phyloP scores from a whole-genome alignment of 1,140 invertebrate genomes.

The Galendromus occidentalis region DNA sequence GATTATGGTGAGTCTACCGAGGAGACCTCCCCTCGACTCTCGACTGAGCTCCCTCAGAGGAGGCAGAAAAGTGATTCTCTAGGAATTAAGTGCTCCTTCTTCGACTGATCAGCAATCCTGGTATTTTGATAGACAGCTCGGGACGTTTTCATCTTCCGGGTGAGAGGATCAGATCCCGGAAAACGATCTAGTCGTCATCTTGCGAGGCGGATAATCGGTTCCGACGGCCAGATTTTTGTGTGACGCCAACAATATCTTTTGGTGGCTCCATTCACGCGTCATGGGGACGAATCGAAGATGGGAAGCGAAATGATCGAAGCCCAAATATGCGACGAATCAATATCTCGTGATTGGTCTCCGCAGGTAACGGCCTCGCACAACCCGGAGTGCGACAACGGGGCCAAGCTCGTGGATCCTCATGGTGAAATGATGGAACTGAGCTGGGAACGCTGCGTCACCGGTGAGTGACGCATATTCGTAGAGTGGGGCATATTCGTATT shows the following conservation, averaged over 20 bases:
- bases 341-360: background rate
- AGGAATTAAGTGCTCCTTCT: background rate
- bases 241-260: background rate
- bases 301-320: background rate
- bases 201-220: background rate
- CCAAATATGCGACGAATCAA: background rate
- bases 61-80: background rate
- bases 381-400: conserved; percentile 82
- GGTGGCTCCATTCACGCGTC: background rate
- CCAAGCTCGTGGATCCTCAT: conserved; percentile 81
- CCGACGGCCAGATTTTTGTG: background rate
- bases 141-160: background rate
- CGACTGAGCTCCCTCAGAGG: background rate
- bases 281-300: background rate
- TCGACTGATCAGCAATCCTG: background rate
- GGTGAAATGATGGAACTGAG: conserved; percentile 83
- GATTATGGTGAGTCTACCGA: background rate
- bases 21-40: background rate
- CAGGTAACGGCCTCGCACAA: conserved; percentile 96
- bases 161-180: background rate
- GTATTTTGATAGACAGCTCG: background rate
- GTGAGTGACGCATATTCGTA: conserved; percentile 22
- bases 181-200: background rate
- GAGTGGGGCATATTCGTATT: too few relatives aligned
- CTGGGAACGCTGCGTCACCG: conserved; percentile 76